Evolutionary conservation across 2,797 vertebrate species (phyloP).

Genomic region (Parambassis ranga): DNA sequence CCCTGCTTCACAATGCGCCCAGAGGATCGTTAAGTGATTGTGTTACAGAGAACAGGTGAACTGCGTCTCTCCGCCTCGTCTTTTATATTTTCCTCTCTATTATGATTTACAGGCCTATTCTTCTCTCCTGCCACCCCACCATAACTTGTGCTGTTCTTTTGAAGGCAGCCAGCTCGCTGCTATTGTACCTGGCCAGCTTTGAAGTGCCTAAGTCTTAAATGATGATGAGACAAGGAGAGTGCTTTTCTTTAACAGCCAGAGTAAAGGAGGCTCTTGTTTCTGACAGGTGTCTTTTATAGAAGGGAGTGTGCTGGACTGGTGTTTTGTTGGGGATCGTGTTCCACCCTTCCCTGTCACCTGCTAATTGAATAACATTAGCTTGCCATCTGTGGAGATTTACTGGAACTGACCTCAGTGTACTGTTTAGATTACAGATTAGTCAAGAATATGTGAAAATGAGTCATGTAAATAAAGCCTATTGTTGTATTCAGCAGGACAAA

Average conservation of each 20-base stretch:
- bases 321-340: conserved; percentile 75
- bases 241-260: conserved; percentile 74
- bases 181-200: conserved; percentile 81
- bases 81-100: conserved; percentile 76
- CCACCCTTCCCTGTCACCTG: conserved; percentile 70
- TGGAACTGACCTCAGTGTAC: conserved; percentile 67
- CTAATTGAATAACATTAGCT: conserved; percentile 79
- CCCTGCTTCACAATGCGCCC: conserved; percentile 73
- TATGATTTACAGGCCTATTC: conserved; percentile 78
- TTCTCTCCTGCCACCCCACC: conserved; percentile 62
- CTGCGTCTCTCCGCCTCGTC: conserved; percentile 69
- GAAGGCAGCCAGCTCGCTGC: conserved; percentile 72
- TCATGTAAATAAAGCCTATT: conserved; percentile 34
- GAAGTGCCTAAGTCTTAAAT: conserved; percentile 84
- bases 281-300: conserved; percentile 80
- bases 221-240: conserved; percentile 77
- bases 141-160: conserved; percentile 82
- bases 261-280: conserved; percentile 73
- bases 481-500: conserved; percentile 18
- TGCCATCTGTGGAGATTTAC: conserved; percentile 80
- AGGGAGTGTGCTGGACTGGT: conserved; percentile 76
- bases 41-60: conserved; percentile 85
- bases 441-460: conserved; percentile 47
- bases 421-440: conserved; percentile 71
- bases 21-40: conserved; percentile 80